Base-by-base conservation (phyloP, 2,113 vertebrate genomes). In the Tringa solitaria region DNA sequence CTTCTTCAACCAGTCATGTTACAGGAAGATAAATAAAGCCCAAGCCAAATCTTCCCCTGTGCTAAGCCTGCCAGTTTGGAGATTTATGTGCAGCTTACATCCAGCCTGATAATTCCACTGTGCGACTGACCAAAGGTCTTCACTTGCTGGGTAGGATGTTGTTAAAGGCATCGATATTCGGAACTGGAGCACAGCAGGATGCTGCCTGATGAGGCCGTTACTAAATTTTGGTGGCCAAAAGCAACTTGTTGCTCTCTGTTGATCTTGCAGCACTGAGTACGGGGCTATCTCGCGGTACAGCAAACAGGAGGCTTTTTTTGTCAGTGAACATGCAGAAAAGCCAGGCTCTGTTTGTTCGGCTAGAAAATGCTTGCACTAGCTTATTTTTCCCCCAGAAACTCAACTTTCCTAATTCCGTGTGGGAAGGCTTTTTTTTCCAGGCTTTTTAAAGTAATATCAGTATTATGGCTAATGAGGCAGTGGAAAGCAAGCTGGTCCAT, bases 381-480 rank as follows among this genome's bases (percentile, higher is more conserved):
- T 94, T 68, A 59, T 93, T 93, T 90, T 83, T 83, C 18, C 68
- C 84, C 90, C 60, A 96, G 92, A 97, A 97, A 91, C 74, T 96
- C 93, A 95, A 48, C 89, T 96, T 96, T 82, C 93, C 92, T 95
- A 92, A 80, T 95, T 96, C 95, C 92, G 75, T 93, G 83, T 76
- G 74, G 89, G 88, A 97, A 68, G 84, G 30, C 68, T 92, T 96
- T 94, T 94, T 94, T 93, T 92, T 94, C 69, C 48, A 51, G 45
- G 96, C 97, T 98, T 97, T 98, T 96, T 97, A 98, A 98, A 98
- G 97, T 97, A 97, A 96, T 97, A 96, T 98, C 95, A 87, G 97
- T 91, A 90, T 95, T 98, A 97, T 85, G 96, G 95, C 95, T 98
- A 98, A 98, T 98, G 98, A 98, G 97, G 98, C 98, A 74, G 89